A percentile compares a stretch with the other conserved stretches of the same genome.
Evolutionary conservation across 2,113 vertebrate genomes (phyloP).

Genomic region (Vidua chalybeata): DNA sequence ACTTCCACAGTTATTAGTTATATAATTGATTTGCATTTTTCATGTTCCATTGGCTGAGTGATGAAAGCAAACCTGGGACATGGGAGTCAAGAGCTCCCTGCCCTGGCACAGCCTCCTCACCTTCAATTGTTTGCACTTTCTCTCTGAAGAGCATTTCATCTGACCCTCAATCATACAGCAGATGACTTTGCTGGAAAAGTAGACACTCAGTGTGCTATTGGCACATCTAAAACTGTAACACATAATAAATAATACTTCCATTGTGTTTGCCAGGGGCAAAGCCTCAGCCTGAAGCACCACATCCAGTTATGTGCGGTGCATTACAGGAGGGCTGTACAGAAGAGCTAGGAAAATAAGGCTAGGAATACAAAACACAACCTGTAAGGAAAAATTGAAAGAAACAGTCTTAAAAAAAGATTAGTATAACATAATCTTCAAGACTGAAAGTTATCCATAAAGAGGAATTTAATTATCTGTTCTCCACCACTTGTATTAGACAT

Average conservation of each 20-base stretch:
- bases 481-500: background rate
- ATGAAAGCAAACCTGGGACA: background rate
- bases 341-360: background rate
- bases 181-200: background rate
- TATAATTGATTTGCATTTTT: background rate
- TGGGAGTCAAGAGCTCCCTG: background rate
- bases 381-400: background rate
- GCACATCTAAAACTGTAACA: background rate
- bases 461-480: background rate
- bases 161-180: background rate
- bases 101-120: background rate
- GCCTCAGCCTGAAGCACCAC: background rate
- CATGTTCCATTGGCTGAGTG: background rate
- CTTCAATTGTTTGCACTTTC: background rate
- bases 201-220: background rate
- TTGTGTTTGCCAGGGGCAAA: background rate
- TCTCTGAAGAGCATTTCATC: background rate
- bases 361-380: background rate
- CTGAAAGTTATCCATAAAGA: background rate
- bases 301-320: background rate
- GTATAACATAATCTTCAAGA: background rate
- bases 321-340: background rate
- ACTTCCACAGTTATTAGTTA: background rate
- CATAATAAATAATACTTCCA: background rate
- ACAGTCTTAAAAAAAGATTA: background rate